Percentiles rank a stretch among this genome's conserved stretches.
phyloP scores from a whole-genome alignment of 2,113 vertebrate genomes.

The Rhegmatorhina hoffmannsi region DNA sequence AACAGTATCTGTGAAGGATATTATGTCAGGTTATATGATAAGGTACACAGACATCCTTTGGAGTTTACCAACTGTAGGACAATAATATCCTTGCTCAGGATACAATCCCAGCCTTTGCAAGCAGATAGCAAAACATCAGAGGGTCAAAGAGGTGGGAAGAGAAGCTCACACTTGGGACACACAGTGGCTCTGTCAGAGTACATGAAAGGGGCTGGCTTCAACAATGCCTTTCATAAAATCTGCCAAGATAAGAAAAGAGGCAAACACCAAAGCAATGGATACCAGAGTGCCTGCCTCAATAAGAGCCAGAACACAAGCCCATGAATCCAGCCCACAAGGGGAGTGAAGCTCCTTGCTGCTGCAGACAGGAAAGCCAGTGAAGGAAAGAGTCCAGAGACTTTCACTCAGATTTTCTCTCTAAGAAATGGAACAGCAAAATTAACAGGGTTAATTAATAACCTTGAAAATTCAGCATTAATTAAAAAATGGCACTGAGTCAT shows the following conservation, averaged over 20 bases:
- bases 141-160: conserved; percentile 5
- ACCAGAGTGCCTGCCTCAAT: fast-evolving
- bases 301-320: background rate
- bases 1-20: conserved; percentile 9
- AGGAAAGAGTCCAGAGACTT: background rate
- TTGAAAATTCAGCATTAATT: background rate
- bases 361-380: background rate
- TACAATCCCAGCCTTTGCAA: background rate
- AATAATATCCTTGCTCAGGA: background rate
- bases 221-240: background rate
- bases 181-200: background rate
- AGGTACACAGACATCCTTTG: conserved; percentile 23
- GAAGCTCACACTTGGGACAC: background rate
- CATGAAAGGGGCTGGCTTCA: background rate
- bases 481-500: background rate
- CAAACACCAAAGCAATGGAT: background rate
- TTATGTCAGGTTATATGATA: conserved; percentile 12
- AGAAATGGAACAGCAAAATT: background rate
- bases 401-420: background rate
- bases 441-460: conserved; percentile 10
- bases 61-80: background rate
- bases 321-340: background rate
- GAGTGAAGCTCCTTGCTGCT: background rate
- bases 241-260: conserved; percentile 8
- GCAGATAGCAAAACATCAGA: conserved; percentile 9